A percentile compares a stretch with the other conserved stretches of the same genome.
Conservation (phyloP, 2,113 vertebrate genomes). For the Sitta europaea region DNA sequence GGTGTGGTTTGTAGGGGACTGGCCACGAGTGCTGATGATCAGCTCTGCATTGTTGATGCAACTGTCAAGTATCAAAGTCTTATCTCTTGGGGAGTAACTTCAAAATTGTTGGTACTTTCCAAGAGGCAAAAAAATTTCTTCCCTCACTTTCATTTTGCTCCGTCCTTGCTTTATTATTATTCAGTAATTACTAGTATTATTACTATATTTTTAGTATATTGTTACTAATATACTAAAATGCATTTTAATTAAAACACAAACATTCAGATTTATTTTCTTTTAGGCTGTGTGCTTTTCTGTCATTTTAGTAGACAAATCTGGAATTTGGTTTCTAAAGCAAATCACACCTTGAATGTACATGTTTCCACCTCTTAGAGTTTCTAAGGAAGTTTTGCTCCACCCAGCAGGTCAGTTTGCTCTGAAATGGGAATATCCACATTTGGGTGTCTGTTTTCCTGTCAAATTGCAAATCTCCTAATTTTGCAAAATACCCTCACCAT, state of each 20-base stretch:
- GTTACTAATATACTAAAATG: background rate
- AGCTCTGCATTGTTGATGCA: background rate
- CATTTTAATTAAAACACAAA: background rate
- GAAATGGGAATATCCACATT: background rate
- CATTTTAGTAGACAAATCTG: background rate
- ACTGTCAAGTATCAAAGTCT: background rate
- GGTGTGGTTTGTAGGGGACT: background rate
- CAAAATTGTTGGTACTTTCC: conserved; percentile 14
- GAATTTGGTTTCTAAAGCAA: background rate
- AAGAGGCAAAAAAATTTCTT: background rate
- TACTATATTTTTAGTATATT: background rate
- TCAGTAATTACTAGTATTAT: background rate
- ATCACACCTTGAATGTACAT: background rate
- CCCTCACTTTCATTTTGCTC: background rate
- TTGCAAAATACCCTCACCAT: background rate
- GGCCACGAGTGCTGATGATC: background rate
- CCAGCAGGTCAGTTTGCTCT: background rate
- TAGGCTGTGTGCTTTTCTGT: background rate
- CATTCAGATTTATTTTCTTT: background rate
- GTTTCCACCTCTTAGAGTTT: background rate
- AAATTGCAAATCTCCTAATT: background rate
- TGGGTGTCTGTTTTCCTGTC: background rate
- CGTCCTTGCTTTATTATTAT: background rate
- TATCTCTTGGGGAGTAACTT: background rate
- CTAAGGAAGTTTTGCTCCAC: background rate